Evolutionary conservation across 2,888 invertebrate genomes (phyloP).

Genomic region (Tolmerus cingulatus): DNA sequence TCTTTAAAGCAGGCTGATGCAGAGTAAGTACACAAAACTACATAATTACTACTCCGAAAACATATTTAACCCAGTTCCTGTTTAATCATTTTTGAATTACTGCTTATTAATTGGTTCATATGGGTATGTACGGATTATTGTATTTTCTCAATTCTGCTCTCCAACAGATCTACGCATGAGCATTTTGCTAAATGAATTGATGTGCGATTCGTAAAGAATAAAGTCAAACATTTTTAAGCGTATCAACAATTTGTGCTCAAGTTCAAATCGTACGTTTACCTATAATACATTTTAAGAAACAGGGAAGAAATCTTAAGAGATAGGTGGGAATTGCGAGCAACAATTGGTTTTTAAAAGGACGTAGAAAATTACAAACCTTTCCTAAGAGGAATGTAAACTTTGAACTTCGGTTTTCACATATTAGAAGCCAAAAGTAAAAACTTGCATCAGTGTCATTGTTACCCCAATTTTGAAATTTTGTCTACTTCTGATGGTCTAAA

Average conservation of each 20-base stretch:
- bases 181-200: neutral
- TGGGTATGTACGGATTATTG: neutral
- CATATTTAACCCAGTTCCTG: neutral
- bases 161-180: neutral
- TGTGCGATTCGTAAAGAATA: neutral
- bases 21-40: neutral
- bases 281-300: neutral
- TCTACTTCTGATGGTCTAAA: neutral
- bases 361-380: neutral
- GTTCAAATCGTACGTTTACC: neutral
- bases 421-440: too few species aligned
- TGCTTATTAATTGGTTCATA: neutral
- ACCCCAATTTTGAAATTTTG: neutral
- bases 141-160: neutral
- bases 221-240: neutral
- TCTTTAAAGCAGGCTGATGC: neutral
- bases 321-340: neutral
- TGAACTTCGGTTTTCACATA: neutral
- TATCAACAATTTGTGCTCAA: neutral
- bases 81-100: too few species aligned
- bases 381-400: neutral
- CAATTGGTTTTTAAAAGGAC: neutral
- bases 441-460: neutral
- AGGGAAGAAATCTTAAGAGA: neutral
- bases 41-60: neutral